Evolutionary conservation across 2,113 vertebrate genomes (phyloP), one percentile per base, ranked within the genome.

Genomic region (Emydura subglobosa): DNA sequence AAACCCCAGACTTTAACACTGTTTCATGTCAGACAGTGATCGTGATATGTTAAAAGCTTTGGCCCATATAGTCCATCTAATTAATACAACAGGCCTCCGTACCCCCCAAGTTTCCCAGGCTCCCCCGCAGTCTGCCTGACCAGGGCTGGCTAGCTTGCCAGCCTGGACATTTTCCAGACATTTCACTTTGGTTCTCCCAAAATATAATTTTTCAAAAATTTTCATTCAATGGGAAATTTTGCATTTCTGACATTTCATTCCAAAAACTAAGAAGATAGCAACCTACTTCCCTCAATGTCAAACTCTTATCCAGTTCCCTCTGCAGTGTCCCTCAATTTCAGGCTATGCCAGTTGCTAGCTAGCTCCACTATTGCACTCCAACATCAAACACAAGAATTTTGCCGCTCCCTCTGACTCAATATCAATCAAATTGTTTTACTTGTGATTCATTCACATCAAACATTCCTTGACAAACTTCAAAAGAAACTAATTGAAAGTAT

Each of bases 371-470:
- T 1, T 29, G 22, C 22, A 44, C 59, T 80, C 78, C 25, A 65
- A 2, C 42, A 50, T 16, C 49, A 42, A 78, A 7, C 7, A 27
- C 72, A 27, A 78, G 21, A 47, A 88, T 0, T 29, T n/a, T n/a
- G 47, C 22, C 42, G 55, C 22, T 79, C 4, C 25, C 54, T 79
- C 6, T n/a, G 72, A 89, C 50, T 10, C 54, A 81, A 82, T 44
- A 44, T 76, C 22, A 74, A 61, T 61, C 8, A 76, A 53, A 49
- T 5, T 6, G 44, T 0, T 1, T 5, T 81, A n/a, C 1, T 4
- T n/a, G 2, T 0, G 51, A 79, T 47, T 82, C 19, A 42, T 74
- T 42, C 39, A 74, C 19, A 21, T 54, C 1, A 19, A 81, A 76
- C 12, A 83, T 5, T 8, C 2, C 13, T 8, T 44, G 42, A 76